Conservation (phyloP, 2,888 invertebrate species). For the Pyrrhopygopsis socrates region DNA sequence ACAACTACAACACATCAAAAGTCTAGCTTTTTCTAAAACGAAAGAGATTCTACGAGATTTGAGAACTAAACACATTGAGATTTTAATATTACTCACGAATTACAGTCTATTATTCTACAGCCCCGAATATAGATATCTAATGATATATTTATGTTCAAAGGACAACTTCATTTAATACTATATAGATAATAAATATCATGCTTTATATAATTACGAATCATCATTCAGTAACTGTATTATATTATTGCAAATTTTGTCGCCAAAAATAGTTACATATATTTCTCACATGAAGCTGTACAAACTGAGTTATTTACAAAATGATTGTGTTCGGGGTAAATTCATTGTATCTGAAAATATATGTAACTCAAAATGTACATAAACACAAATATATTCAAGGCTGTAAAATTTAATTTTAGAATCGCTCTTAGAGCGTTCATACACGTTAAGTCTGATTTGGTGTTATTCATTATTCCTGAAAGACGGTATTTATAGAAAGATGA, state of each 20-base stretch:
- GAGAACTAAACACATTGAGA: conserved; percentile 89
- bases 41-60: conserved; percentile 89
- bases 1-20: conserved; percentile 92
- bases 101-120: conserved; percentile 90
- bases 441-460: conserved; percentile 93
- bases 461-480: conserved; percentile 90
- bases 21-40: conserved; percentile 93
- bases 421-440: conserved; percentile 91
- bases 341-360: conserved; percentile 13
- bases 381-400: conserved; percentile 88
- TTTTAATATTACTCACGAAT: conserved; percentile 87
- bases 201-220: not conserved
- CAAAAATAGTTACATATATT: conserved; percentile 28
- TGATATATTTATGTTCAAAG: not conserved
- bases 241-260: conserved; percentile 1
- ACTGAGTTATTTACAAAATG: conserved; percentile 44
- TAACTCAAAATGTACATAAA: conserved; percentile 8
- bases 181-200: not conserved
- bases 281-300: conserved; percentile 8
- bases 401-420: conserved; percentile 90
- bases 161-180: not conserved
- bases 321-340: not conserved
- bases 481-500: conserved; percentile 87
- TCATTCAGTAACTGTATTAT: not conserved
- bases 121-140: conserved; percentile 86